phyloP scores from a whole-genome alignment of 2,113 vertebrate species.

The Bufo bufo region DNA sequence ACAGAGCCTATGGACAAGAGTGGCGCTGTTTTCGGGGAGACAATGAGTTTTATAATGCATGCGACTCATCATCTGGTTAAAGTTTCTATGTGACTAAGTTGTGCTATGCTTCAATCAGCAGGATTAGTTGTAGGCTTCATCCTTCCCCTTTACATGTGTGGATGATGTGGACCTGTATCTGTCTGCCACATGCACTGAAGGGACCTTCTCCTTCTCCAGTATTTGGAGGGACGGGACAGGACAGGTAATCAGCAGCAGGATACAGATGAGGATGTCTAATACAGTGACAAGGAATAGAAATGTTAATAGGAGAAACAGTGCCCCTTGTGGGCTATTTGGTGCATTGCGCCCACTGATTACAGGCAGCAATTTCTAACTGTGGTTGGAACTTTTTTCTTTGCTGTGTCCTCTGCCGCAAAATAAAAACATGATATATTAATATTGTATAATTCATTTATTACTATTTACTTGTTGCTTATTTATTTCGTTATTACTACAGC shows the following conservation, averaged over 20 bases:
- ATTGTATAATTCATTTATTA: too few species aligned
- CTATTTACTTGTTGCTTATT: too few species aligned
- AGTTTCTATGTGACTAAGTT: neutral
- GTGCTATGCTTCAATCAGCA: neutral
- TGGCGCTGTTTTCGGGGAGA: neutral
- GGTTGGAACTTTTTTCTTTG: neutral
- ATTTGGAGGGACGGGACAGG: neutral
- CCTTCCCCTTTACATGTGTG: neutral
- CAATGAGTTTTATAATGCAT: too few species aligned
- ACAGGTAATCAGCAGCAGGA: neutral
- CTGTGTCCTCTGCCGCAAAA: neutral
- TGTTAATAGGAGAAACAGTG: constrained; percentile 12
- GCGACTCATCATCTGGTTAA: too few species aligned
- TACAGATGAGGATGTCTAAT: neutral
- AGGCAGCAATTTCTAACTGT: neutral
- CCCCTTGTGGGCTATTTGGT: neutral
- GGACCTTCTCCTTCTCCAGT: neutral
- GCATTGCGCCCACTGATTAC: neutral
- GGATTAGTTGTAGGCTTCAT: neutral
- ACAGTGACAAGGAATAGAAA: neutral
- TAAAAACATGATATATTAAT: neutral
- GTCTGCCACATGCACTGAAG: too few species aligned
- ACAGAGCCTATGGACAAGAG: neutral
- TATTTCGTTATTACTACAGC: too few species aligned
- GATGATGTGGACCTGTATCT: neutral